These are phyloP conservation scores for Thera britannica DNA, from an alignment of 2,888 invertebrate species.

Conservation along the genomic window DNA sequence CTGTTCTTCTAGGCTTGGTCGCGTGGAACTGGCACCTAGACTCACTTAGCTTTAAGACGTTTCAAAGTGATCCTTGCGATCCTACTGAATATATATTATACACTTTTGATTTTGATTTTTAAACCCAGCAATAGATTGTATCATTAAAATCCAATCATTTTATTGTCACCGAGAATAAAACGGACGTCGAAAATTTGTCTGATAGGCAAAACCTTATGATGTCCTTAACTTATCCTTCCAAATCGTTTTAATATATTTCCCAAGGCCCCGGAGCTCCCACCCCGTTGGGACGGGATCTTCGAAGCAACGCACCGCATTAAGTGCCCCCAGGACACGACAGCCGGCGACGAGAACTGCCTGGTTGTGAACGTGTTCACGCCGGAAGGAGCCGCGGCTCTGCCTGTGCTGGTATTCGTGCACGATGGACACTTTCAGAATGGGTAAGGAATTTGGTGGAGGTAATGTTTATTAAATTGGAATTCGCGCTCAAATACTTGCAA, in stretches of 20 bases:
- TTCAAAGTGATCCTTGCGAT: too few relatives aligned
- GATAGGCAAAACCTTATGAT: too few relatives aligned
- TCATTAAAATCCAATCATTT: neutral
- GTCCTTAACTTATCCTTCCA: neutral
- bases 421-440: slow-evolving; percentile 74
- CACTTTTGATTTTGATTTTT: too few relatives aligned
- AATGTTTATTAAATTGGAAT: too few relatives aligned
- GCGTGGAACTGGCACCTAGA: too few relatives aligned
- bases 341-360: slow-evolving; percentile 74
- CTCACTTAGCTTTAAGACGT: too few relatives aligned
- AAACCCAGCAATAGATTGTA: neutral
- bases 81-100: too few relatives aligned
- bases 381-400: slow-evolving; percentile 46
- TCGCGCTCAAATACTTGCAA: neutral
- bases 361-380: slow-evolving; percentile 75
- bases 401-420: slow-evolving; percentile 74
- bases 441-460: slow-evolving; percentile 45
- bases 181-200: too few relatives aligned
- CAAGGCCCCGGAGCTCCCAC: slow-evolving; percentile 65
- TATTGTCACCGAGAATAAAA: neutral
- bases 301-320: slow-evolving; percentile 71
- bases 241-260: neutral
- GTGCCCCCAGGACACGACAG: slow-evolving; percentile 65
- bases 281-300: slow-evolving; percentile 71
- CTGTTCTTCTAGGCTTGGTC: too few relatives aligned